A percentile compares a stretch with the other conserved stretches of the same genome.
Evolutionary conservation across 2,888 invertebrate species (phyloP).

Genomic region (Tetrapedia diversipes): DNA sequence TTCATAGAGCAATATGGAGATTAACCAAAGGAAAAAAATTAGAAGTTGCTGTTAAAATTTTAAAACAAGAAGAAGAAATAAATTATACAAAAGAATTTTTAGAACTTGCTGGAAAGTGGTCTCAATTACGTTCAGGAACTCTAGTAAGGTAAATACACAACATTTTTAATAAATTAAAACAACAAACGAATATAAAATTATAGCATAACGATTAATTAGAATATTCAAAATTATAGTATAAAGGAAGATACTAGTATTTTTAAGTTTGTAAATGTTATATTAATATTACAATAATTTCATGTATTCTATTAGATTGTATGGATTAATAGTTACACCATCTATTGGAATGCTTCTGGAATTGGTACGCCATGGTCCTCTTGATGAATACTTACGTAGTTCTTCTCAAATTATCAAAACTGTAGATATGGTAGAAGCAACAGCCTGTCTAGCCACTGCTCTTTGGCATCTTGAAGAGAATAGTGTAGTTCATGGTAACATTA

Average conservation of each 20-base stretch:
- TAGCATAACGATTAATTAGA: constrained; percentile 6
- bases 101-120: constrained; percentile 90
- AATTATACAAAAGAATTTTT: constrained; percentile 88
- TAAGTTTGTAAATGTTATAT: background rate
- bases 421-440: constrained; percentile 92
- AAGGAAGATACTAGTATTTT: background rate
- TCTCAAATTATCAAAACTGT: constrained; percentile 85
- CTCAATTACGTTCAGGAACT: constrained; percentile 89
- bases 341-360: constrained; percentile 93
- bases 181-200: background rate
- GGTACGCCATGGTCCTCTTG: constrained; percentile 90
- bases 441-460: constrained; percentile 91
- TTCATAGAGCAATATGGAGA: constrained; percentile 90
- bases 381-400: constrained; percentile 86
- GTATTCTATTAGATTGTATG: constrained; percentile 85
- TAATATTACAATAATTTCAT: constrained; percentile 9
- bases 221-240: background rate
- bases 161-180: constrained; percentile 1
- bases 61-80: constrained; percentile 86
- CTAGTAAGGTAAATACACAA: constrained; percentile 85
- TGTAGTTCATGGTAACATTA: constrained; percentile 92
- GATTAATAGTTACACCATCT: constrained; percentile 90
- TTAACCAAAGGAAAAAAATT: constrained; percentile 90
- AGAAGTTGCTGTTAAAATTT: constrained; percentile 91
- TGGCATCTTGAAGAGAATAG: constrained; percentile 93